Conservation (phyloP, 2,888 invertebrate species). For the Anarsia innoxiella region DNA sequence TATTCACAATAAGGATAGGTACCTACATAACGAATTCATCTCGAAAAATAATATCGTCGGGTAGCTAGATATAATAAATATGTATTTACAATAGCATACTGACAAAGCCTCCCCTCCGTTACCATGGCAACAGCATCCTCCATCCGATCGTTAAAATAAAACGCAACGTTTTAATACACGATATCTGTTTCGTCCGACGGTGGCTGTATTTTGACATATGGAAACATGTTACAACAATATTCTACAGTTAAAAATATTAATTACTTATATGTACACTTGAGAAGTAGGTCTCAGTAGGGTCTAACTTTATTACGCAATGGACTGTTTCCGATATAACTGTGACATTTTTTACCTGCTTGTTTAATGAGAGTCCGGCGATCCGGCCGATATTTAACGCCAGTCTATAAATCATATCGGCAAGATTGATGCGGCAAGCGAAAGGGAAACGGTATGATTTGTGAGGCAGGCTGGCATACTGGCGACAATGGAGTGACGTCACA, state of each 20-base stretch:
- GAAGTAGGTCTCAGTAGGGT: too few species aligned
- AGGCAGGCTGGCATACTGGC: slow-evolving; percentile 21
- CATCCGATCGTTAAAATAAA: slow-evolving; percentile 24
- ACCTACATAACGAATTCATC: too few species aligned
- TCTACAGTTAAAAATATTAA: too few species aligned
- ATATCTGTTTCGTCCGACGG: slow-evolving; percentile 5
- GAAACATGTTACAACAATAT: too few species aligned
- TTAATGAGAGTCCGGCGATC: slow-evolving; percentile 53
- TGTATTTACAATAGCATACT: slow-evolving; percentile 40
- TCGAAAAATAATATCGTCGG: slow-evolving; percentile 25
- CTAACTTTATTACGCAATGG: too few species aligned
- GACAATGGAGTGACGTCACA: slow-evolving; percentile 55
- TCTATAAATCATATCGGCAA: slow-evolving; percentile 57
- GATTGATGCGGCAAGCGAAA: slow-evolving; percentile 52
- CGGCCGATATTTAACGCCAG: slow-evolving; percentile 50
- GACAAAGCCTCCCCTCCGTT: slow-evolving; percentile 43
- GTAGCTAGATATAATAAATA: slow-evolving; percentile 25
- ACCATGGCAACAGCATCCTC: slow-evolving; percentile 40
- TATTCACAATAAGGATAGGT: too few species aligned
- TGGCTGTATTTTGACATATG: too few species aligned
- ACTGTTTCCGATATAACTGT: too few species aligned
- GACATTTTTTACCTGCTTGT: slow-evolving; percentile 37
- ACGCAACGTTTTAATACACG: slow-evolving; percentile 21
- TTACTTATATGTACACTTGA: too few species aligned
- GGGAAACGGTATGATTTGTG: slow-evolving; percentile 59